Evolutionary conservation across 2,113 vertebrate species (phyloP), one percentile per base, ranked within the genome.

Genomic region (Chrysochloris asiatica): DNA sequence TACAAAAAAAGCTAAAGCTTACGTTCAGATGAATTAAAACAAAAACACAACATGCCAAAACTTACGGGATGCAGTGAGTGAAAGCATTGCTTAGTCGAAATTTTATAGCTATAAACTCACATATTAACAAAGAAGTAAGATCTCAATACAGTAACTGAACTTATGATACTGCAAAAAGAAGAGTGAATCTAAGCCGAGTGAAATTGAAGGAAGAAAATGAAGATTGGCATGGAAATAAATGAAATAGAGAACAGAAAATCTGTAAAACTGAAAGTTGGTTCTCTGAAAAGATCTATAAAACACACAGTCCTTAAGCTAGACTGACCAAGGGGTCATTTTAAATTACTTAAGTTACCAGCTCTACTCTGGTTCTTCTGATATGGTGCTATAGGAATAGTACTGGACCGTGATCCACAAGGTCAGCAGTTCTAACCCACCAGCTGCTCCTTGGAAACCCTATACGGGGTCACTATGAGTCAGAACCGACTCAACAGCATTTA

Each of bases 41-140:
- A 95, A 93, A 79, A 81, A 61, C n/a, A 56, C 69, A 88, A 12
- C 63, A 47, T 83, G 75, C 47, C 8, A 87, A 88, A 91, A 91
- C 36, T 59, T 82, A 81, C 9, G 8, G 26, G 47, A 75, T 59
- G 43, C 22, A 80, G 17, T 84, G n/a, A n/a, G n/a, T 71, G 67
- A 88, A 90, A 9, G n/a, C n/a, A 69, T 36, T 83, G n/a, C 21
- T 87, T 47, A 43, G 59, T 19, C 78, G 67, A 16, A 90, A 85
- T 84, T 48, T 81, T 93, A 72, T 54, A 92, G 69, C 48, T 82
- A 9, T 50, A 80, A 85, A 81, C 61, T 22, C 9, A 33, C 28
- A 36, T 92, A 81, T 88, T 90, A 76, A 36, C 80, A 81, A 72
- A 79, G 59, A 69, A 61, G 56, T 84, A 91, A 69, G 36, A 17